Conservation (phyloP, 2,888 invertebrate species). For the Schrankia costaestrigalis region DNA sequence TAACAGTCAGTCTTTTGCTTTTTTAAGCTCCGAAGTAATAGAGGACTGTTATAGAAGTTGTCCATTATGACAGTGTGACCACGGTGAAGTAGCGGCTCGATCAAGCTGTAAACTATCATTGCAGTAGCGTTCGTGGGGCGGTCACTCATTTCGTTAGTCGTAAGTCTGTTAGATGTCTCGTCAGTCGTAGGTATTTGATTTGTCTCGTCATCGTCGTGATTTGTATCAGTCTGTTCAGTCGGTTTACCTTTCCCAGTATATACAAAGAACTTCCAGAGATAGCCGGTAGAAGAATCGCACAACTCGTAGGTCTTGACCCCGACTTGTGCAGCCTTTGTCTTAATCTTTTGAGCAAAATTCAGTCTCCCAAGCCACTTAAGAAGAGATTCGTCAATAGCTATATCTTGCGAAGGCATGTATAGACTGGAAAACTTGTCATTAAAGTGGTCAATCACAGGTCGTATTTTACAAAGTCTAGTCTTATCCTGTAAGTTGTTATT, state of each 20-base stretch:
- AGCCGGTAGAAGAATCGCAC: slow-evolving; percentile 3
- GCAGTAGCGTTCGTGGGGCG: neutral
- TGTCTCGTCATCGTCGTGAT: too few relatives aligned
- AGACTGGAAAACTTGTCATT: slow-evolving; percentile 17
- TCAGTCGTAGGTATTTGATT: neutral
- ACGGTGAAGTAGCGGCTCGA: slow-evolving; percentile 10
- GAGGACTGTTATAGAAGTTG: slow-evolving; percentile 12
- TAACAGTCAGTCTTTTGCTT: neutral
- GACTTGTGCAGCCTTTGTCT: too few relatives aligned
- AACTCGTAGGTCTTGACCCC: slow-evolving; percentile 2
- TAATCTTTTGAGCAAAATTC: neutral
- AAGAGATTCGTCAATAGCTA: slow-evolving; percentile 22
- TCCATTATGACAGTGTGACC: slow-evolving; percentile 12
- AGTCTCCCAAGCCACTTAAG: neutral
- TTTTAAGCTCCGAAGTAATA: slow-evolving; percentile 3
- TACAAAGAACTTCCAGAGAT: neutral
- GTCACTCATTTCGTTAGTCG: neutral
- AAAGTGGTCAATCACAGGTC: slow-evolving; percentile 20
- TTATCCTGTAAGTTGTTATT: neutral
- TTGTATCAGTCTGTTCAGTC: too few relatives aligned
- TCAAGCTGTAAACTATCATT: neutral
- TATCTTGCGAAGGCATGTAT: slow-evolving; percentile 21
- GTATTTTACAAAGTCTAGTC: slow-evolving; percentile 13
- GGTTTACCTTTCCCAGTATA: too few relatives aligned
- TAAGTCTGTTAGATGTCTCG: neutral